Conservation (phyloP, 2,797 vertebrate species). For the Microtus agrestis region DNA sequence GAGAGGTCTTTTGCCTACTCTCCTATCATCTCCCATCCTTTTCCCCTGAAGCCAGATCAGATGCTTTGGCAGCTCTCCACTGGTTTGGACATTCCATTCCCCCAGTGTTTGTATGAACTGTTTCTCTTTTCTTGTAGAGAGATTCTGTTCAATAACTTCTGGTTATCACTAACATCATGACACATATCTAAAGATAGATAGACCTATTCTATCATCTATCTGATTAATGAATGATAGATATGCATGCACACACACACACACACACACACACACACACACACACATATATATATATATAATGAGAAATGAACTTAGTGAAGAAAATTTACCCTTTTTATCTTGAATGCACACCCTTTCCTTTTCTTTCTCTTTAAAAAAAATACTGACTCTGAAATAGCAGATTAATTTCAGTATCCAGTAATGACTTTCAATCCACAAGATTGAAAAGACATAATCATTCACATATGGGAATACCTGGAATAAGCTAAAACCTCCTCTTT, state of each 20-base stretch:
- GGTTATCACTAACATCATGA: neutral
- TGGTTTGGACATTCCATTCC: neutral
- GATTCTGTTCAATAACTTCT: neutral
- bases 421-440: neutral
- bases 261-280: neutral
- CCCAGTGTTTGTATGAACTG: neutral
- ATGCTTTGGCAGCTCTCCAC: neutral
- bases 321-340: neutral
- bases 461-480: neutral
- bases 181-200: neutral
- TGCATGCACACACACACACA: too few relatives aligned
- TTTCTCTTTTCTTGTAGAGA: neutral
- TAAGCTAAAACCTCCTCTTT: neutral
- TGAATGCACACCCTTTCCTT: neutral
- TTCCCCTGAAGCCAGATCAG: neutral
- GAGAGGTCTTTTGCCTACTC: neutral
- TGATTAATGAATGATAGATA: neutral
- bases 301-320: conserved; percentile 21
- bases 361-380: neutral
- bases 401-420: neutral
- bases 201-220: neutral
- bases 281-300: neutral
- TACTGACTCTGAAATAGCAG: neutral
- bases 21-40: neutral
- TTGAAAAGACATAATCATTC: neutral